Conservation (phyloP, 2,888 invertebrate species). For the Apantesis nais region DNA sequence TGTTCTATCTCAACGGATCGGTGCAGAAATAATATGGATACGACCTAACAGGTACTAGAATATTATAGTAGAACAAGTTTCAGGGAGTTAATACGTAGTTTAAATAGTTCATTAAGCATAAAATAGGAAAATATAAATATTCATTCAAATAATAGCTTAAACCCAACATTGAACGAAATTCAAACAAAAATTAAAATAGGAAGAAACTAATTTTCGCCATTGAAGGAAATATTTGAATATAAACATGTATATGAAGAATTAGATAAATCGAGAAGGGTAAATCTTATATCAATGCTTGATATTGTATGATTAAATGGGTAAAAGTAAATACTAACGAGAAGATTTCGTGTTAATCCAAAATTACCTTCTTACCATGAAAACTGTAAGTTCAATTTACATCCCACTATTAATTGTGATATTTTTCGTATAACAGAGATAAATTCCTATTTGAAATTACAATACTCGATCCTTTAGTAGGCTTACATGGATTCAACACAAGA, state of each 20-base stretch:
- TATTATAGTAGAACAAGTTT: not conserved
- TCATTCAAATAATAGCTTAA: too few relatives aligned
- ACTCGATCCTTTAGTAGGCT: not conserved
- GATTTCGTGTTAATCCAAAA: not conserved
- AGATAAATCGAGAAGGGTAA: not conserved
- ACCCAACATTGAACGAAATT: too few relatives aligned
- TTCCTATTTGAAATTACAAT: not conserved
- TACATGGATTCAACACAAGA: not conserved
- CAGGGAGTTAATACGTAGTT: too few relatives aligned
- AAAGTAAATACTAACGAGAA: not conserved
- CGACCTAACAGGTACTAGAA: constrained; percentile 23
- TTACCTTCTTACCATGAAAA: not conserved
- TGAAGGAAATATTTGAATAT: not conserved
- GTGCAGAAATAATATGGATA: constrained; percentile 61
- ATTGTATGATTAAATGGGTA: not conserved
- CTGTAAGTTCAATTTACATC: not conserved
- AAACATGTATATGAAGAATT: not conserved
- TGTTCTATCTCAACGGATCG: constrained; percentile 68
- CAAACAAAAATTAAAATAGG: too few relatives aligned
- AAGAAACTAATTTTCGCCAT: too few relatives aligned
- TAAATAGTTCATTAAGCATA: not conserved
- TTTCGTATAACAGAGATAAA: not conserved
- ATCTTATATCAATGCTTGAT: too few relatives aligned
- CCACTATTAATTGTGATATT: not conserved
- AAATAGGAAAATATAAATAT: not conserved